Conservation (phyloP, 2,797 vertebrate species). For the Florisuga fusca region DNA sequence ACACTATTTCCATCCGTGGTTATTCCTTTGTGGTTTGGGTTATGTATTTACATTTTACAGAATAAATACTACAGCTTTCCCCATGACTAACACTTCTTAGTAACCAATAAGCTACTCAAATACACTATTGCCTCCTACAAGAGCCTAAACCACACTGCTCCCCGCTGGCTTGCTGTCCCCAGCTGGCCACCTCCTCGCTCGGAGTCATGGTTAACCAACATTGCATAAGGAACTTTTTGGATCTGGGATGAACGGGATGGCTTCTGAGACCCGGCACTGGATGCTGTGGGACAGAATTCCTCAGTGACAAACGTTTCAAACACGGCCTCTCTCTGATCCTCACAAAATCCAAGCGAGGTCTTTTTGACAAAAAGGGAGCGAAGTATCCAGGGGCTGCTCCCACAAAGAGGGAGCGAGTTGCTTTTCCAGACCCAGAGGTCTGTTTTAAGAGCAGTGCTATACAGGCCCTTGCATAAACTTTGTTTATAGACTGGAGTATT, state of each 20-base stretch:
- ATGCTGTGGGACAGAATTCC: background rate
- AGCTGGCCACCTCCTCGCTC: background rate
- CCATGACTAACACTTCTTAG: conserved; percentile 52
- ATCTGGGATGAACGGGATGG: background rate
- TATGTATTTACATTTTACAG: conserved; percentile 55
- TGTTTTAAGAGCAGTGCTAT: background rate
- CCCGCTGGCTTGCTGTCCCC: background rate
- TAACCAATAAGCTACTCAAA: conserved; percentile 44
- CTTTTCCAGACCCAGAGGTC: background rate
- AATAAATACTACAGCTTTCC: conserved; percentile 43
- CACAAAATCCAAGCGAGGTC: background rate
- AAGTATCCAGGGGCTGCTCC: background rate
- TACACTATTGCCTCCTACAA: conserved; percentile 49
- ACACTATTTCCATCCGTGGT: conserved; percentile 45
- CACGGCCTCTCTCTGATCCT: background rate
- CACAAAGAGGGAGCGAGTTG: background rate
- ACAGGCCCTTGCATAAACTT: conserved; percentile 41
- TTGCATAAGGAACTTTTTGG: background rate
- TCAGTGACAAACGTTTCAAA: background rate
- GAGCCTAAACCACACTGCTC: conserved; percentile 12
- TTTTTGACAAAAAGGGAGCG: background rate
- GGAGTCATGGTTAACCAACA: background rate
- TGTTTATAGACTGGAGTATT: conserved; percentile 66
- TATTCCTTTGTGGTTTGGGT: conserved; percentile 51
- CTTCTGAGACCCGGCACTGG: background rate